A percentile compares a stretch with the other conserved stretches of the same genome.
These are phyloP conservation scores for Hylia prasina DNA, from an alignment of 2,113 vertebrate species.

Conservation along the genomic window DNA sequence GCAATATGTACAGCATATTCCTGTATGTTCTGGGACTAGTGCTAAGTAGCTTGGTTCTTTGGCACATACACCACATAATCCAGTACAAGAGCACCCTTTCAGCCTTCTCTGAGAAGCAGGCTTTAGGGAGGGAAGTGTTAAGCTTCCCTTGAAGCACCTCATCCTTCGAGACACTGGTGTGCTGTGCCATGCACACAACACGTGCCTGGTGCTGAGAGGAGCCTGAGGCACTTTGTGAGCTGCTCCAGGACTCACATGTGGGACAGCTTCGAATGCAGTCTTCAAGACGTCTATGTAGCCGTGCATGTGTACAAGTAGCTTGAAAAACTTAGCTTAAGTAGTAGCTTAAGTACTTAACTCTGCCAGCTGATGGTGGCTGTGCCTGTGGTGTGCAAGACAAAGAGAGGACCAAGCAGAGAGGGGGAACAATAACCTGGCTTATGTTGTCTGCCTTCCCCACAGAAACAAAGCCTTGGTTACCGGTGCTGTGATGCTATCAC, in stretches of 20 bases:
- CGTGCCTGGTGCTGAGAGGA: rapidly evolving
- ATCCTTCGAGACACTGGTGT: rapidly evolving
- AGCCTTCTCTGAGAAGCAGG: not conserved
- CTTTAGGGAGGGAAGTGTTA: not conserved
- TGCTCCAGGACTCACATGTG: not conserved
- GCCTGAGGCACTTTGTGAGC: not conserved
- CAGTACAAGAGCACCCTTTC: not conserved
- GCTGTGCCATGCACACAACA: not conserved
- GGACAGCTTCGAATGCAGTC: not conserved
- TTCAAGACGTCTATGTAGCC: not conserved
- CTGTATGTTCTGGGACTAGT: not conserved
- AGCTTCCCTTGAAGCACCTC: not conserved
- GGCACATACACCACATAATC: not conserved
- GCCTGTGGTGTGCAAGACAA: not conserved
- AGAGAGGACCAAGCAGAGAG: not conserved
- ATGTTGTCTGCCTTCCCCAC: not conserved
- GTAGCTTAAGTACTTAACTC: not conserved
- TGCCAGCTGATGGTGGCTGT: not conserved
- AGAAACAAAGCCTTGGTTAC: not conserved
- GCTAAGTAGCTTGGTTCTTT: not conserved
- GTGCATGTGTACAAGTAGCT: not conserved
- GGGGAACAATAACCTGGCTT: not conserved
- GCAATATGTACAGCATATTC: not conserved
- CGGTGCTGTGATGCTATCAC: not conserved
- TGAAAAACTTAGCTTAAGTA: not conserved